phyloP scores from a whole-genome alignment of 1,140 invertebrate species.

The Sinonovacula constricta region DNA sequence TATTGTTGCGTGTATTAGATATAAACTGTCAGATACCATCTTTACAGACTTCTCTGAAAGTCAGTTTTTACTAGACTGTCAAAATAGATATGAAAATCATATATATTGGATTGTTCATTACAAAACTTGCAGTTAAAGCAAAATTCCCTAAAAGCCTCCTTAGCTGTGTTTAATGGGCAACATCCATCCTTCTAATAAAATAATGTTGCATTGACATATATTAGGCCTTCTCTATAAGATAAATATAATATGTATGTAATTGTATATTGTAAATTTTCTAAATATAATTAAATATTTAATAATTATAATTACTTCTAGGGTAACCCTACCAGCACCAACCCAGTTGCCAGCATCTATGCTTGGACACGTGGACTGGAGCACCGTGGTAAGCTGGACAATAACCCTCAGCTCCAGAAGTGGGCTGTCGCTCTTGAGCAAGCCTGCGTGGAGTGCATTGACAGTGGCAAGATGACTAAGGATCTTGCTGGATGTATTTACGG shows the following conservation, averaged over 20 bases:
- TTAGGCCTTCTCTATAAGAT: not conserved
- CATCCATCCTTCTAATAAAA: too few species aligned
- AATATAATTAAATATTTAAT: not conserved
- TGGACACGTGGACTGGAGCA: conserved; percentile 96
- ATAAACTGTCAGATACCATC: too few species aligned
- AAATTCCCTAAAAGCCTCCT: too few species aligned
- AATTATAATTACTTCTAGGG: conserved; percentile 63
- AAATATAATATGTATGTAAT: not conserved
- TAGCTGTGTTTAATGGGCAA: too few species aligned
- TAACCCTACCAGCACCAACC: conserved; percentile 79
- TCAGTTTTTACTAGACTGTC: too few species aligned
- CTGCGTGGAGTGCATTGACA: conserved; percentile 95
- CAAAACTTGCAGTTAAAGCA: too few species aligned
- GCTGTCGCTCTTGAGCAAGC: conserved; percentile 84
- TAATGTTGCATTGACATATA: not conserved
- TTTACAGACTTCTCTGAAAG: too few species aligned
- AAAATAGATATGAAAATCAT: too few species aligned
- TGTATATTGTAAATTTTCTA: not conserved
- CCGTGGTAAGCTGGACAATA: conserved; percentile 95
- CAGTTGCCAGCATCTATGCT: conserved; percentile 95
- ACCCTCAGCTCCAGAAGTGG: conserved; percentile 82
- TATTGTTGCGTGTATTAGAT: too few species aligned
- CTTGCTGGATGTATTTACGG: conserved; percentile 99
- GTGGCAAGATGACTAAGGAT: conserved; percentile 98
- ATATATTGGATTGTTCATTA: too few species aligned